These are phyloP conservation scores for Himantopus leucocephalus DNA, from an alignment of 2,113 vertebrate species.

Conservation along the genomic window DNA sequence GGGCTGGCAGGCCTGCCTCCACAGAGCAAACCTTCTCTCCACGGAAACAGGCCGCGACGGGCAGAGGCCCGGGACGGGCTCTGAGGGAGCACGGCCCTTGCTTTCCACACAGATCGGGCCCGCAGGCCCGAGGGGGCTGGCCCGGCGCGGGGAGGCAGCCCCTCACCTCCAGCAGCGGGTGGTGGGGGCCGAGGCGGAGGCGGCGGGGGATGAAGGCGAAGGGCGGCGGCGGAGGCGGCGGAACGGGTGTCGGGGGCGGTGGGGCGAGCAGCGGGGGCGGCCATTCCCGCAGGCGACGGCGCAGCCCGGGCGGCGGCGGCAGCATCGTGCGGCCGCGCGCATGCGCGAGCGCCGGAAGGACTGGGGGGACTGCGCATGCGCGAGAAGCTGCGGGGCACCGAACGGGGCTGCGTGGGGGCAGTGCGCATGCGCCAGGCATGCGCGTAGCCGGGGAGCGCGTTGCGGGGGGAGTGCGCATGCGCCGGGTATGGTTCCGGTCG, in stretches of 20 bases:
- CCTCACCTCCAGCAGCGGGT: conserved; percentile 82
- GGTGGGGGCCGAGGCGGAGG: conserved; percentile 69
- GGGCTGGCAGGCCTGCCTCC: background rate
- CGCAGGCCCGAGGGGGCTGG: background rate
- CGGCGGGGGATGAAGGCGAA: conserved; percentile 73
- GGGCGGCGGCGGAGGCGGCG: background rate
- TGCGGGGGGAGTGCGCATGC: background rate
- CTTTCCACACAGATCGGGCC: background rate
- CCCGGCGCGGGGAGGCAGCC: no score
- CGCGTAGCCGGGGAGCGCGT: no score
- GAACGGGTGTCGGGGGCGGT: accelerated
- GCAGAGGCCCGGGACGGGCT: no score
- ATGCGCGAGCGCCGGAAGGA: background rate
- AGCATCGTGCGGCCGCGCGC: background rate
- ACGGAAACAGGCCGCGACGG: no score
- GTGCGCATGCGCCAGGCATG: no score
- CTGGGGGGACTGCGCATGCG: no score
- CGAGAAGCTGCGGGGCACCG: no score
- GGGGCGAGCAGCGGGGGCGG: no score
- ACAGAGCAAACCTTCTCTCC: background rate
- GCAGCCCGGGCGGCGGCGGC: background rate
- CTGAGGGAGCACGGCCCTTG: no score
- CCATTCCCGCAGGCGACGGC: background rate
- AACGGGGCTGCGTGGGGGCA: no score
- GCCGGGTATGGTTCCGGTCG: no score